Evolutionary conservation across 2,888 invertebrate genomes (phyloP), one percentile per base, ranked within the genome.

Genomic region (Acleris sparsana): DNA sequence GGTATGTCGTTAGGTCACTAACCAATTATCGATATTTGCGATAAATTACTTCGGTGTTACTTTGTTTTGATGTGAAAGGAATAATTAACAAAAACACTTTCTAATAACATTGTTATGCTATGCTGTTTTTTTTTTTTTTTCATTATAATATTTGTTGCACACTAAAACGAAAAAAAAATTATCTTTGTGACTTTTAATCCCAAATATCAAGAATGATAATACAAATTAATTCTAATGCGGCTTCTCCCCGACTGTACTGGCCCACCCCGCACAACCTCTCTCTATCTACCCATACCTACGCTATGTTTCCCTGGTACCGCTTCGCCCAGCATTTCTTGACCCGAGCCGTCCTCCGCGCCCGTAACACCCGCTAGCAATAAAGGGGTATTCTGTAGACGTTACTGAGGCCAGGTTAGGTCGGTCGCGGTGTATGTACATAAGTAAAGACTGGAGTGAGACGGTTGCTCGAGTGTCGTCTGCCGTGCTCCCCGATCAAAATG

Each of bases 241-340:
- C 49, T 17, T 11, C 46, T 44, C 86, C 76, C 81, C 74, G 71
- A 78, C 88, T 59, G 81, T 89, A 88, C 88, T 75, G 80, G 82
- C 83, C 87, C 89, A 87, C 89, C 89, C 87, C 83, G 86, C 75
- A 80, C 78, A 80, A 80, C 83, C 82, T 80, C 79, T 71, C 72
- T 78, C 79, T 86, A 87, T 85, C 83, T 84, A 87, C 80, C 85
- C 84, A 78, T 82, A 82, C 81, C 74, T 77, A 80, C 73, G 76
- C 88, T 90, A 33, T 33, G 89, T 92, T 91, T 90, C 87, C 86
- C 88, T 87, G 86, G 89, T 91, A 90, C 88, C 90, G 90, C 89
- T 87, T 78, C 85, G 87, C 72, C 92, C 89, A 87, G 74, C 74
- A 67, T 72, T 74, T 70, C 74, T 71, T 83, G 88, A 85, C 71